A percentile compares a stretch with the other conserved stretches of the same genome.
Evolutionary conservation across 2,113 vertebrate genomes (phyloP).

Genomic region (Fulmarus glacialis): DNA sequence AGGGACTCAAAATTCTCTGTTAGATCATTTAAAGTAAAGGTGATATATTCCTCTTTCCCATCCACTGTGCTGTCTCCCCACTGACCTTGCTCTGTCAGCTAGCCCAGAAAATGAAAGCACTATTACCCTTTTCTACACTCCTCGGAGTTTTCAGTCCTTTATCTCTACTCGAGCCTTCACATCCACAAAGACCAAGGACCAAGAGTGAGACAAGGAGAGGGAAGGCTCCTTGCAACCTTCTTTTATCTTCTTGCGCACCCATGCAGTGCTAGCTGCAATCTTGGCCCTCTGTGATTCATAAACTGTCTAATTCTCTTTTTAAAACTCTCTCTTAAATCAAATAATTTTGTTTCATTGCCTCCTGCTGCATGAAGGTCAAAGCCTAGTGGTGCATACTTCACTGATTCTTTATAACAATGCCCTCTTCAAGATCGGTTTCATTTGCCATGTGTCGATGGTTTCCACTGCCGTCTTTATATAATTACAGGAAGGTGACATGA

Average conservation of each 20-base stretch:
- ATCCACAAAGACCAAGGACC: background rate
- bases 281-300: constrained; percentile 4
- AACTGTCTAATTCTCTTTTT: background rate
- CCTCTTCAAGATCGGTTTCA: constrained; percentile 3
- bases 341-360: constrained; percentile 48
- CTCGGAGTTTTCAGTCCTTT: background rate
- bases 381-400: constrained; percentile 40
- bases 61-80: background rate
- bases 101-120: background rate
- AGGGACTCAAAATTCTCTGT: background rate
- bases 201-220: background rate
- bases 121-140: background rate
- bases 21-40: background rate
- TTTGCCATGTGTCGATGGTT: constrained; percentile 39
- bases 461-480: constrained; percentile 26
- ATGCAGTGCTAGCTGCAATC: background rate
- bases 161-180: background rate
- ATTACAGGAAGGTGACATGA: constrained; percentile 58
- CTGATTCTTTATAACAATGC: constrained; percentile 36
- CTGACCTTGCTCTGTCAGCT: background rate
- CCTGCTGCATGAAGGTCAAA: constrained; percentile 63
- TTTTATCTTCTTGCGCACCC: background rate
- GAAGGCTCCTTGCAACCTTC: background rate
- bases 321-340: constrained; percentile 45
- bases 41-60: background rate